Evolutionary conservation across 2,888 invertebrate genomes (phyloP).

Genomic region (Diaprepes abbreviatus): DNA sequence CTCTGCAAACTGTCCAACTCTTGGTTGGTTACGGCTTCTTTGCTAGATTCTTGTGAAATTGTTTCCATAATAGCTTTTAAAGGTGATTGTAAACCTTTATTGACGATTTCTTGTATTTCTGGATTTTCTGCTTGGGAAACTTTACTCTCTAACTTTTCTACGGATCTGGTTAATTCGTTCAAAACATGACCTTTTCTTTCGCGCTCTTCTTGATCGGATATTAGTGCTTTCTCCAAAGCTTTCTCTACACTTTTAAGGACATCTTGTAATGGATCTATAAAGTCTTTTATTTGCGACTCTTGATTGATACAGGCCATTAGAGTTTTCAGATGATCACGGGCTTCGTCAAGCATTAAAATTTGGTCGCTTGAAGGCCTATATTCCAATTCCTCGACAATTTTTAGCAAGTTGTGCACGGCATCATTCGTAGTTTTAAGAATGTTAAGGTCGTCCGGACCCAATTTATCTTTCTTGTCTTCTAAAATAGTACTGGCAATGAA

Average conservation of each 20-base stretch:
- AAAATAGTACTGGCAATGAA: conserved; percentile 62
- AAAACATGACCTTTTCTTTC: conserved; percentile 46
- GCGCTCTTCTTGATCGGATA: conserved; percentile 49
- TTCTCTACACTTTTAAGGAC: conserved; percentile 60
- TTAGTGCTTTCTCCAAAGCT: conserved; percentile 54
- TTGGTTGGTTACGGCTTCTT: conserved; percentile 49
- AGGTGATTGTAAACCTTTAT: conserved; percentile 60
- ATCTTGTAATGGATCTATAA: conserved; percentile 65
- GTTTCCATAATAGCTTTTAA: conserved; percentile 56
- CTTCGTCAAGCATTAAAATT: conserved; percentile 47
- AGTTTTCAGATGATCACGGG: conserved; percentile 53
- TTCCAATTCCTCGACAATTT: conserved; percentile 54
- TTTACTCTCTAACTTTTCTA: conserved; percentile 30
- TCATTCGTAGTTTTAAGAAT: conserved; percentile 59
- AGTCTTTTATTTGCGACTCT: conserved; percentile 64
- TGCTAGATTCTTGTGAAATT: conserved; percentile 45
- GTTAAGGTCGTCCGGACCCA: conserved; percentile 61
- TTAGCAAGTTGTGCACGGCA: conserved; percentile 59
- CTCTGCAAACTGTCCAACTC: conserved; percentile 56
- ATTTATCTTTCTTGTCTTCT: conserved; percentile 60
- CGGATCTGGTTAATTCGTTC: conserved; percentile 22
- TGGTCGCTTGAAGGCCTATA: conserved; percentile 44
- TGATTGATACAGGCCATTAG: conserved; percentile 63
- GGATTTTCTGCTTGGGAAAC: conserved; percentile 47
- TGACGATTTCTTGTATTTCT: conserved; percentile 51